Evolutionary conservation across 2,113 vertebrate genomes (phyloP), one percentile per base, ranked within the genome.

Genomic region (Neotoma lepida): DNA sequence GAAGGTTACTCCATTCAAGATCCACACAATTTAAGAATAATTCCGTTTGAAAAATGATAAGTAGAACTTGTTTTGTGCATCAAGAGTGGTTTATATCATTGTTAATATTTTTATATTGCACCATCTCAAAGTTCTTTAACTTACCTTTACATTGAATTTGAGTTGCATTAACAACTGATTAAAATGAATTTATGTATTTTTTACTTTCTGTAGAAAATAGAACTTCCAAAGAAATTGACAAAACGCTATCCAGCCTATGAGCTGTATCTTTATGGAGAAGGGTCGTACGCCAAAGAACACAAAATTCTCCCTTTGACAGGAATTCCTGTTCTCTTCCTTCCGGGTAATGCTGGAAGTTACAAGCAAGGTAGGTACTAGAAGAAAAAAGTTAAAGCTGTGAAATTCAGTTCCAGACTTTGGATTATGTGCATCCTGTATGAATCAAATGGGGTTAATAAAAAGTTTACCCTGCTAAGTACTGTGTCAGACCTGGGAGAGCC

Each of bases 301-400:
- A 98, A 98, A 76, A 97, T 98, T 14, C 98, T 99, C 66, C 98
- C 99, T 28, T 97, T 99, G 94, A 99, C 98, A 2, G 99, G 99
- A 8, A 99, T 99, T 96, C 99, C 99, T 39, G 99, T 99, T 93
- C 99, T 99, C n/a, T 99, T 99, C 97, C 98, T 99, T 97, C 99
- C 99, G 0, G 99, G 99, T 61, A 99, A 99, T 70, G 99, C 99
- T 90, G 99, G 99, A 90, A 99, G 99, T 97, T 99, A 99, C 93
- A 99, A 99, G 86, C 99, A 99, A 99, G 99, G 99, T 99, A 97
- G 97, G 97, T 58, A 9, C 41, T 80, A 4, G n/a, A 33, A 94
- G 61, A 86, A 66, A 82, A 46, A 56, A 41, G 80, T 90, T 86
- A 92, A 95, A 87, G 30, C 78, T 86, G 20, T 70, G 30, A 49